Base-by-base conservation (phyloP, 2,888 invertebrate genomes). In the Mythimna impura region DNA sequence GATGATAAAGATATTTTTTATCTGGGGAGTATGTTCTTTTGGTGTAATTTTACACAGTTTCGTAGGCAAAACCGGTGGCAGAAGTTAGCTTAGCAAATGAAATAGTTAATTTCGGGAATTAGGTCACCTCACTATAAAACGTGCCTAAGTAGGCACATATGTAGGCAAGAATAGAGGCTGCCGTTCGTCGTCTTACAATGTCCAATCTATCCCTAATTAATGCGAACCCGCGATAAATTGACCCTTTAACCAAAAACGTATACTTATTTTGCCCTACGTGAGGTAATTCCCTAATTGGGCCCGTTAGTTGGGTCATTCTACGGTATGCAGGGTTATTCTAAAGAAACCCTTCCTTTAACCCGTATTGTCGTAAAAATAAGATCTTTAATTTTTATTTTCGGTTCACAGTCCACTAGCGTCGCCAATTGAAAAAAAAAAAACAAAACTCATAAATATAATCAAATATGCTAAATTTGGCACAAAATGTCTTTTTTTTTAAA, bases 201-300 rank as follows among this genome's bases (percentile, higher is more conserved):
- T 25, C 52, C 68, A 66, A 47, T 61, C 20, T 30, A 55, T 30
- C 54, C 73, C 60, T 66, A 82, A 82, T 70, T 66, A 82, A 78
- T 64, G 60, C 12, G 63, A 61, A 62, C 63, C 80, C 20, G 12
- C 60, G 47, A 73, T 80, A 64, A 80, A 78, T 60, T 66, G 80
- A 61, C 82, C 82, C 52, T 66, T 73, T 63, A 63, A 63, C 78
- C 61, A 65, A 72, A 68, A 82, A 72, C 67, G 65, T 68, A 68
- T 62, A 79, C 82, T 72, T 71, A 61, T 61, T 63, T 52, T 52
- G 22, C 14, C 36, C 34, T 62, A 63, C 62, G 78, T 81, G 70
- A 70, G 58, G 47, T 75, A 80, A 78, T 76, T 69, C 69, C 76
- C 12, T 81, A 81, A 76, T 81, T 65, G 64, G 63, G 20, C 34